Evolutionary conservation across 2,797 vertebrate species (phyloP), one percentile per base, ranked within the genome.

Genomic region (Gorsachius magnificus): DNA sequence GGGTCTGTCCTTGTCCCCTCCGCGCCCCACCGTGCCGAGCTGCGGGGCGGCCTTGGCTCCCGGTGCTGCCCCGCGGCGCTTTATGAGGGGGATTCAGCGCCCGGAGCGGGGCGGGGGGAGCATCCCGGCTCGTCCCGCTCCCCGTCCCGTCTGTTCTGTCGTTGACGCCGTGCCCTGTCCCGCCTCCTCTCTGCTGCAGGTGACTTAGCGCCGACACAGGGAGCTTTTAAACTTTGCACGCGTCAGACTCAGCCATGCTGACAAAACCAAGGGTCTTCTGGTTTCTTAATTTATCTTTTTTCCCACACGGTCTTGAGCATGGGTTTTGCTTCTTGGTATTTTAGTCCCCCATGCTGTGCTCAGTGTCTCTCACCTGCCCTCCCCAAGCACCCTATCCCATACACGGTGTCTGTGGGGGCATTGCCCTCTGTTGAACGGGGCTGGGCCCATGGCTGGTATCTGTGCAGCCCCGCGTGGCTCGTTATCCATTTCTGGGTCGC

Each of bases 331-430:
- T n/a, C n/a, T 4, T 9, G 8, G 7, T 38, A 63, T 1, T 46
- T 63, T 41, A 16, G 14, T 51, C 10, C n/a, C 29, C 22, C 3
- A 0, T 3, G 3, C 41, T 9, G 43, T 13, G 29, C 53, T 46
- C 0, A 2, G 14, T 5, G 16, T 3, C n/a, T 26, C 38, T 11
- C 22, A 1, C 22, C 21, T 0, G 1, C 53, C 12, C 13, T 26
- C 16, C 13, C 54, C 1, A 3, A n/a, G 31, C 54, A 0, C 22
- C 16, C 4, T 4, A 0, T 43, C 16, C 54, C 5, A 1, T 6
- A 16, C 4, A 3, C 1, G 6, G 24, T 13, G 68, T 45, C 33
- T 5, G 1, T 0, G 15, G 19, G 19, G 26, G 9, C 45, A 9
- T 3, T 13, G 51, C 36, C 48, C 6, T 3, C 35, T 5, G 15